A percentile compares a stretch with the other conserved stretches of the same genome.
Evolutionary conservation across 2,113 vertebrate genomes (phyloP).

Genomic region (Carassius carassius): DNA sequence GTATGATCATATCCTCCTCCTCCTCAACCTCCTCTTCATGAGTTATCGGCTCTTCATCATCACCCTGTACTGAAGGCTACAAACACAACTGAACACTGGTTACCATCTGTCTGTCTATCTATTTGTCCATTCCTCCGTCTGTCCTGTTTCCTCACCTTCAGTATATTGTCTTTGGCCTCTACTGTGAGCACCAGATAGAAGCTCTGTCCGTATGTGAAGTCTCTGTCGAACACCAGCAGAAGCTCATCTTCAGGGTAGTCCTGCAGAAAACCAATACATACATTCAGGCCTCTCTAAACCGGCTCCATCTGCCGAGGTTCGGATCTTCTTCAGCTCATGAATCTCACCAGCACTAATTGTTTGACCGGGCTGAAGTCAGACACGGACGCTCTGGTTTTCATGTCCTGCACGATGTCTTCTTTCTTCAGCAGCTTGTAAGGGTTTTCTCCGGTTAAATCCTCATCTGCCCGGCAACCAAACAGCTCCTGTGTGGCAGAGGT

Average conservation of each 20-base stretch:
- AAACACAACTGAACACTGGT: neutral
- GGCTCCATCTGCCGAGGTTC: neutral
- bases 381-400: conserved; percentile 80
- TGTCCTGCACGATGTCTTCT: conserved; percentile 83
- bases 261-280: conserved; percentile 64
- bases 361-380: conserved; percentile 91
- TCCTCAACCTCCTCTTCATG: conserved; percentile 53
- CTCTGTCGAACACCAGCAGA: conserved; percentile 84
- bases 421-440: conserved; percentile 86
- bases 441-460: conserved; percentile 82
- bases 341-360: conserved; percentile 79
- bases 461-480: conserved; percentile 80
- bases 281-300: neutral
- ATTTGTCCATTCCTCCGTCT: too few relatives aligned
- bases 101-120: neutral
- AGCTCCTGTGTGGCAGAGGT: conserved; percentile 88
- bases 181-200: conserved; percentile 89
- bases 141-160: conserved; percentile 74
- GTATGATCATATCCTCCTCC: neutral
- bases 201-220: conserved; percentile 82
- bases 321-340: neutral
- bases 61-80: conserved; percentile 71
- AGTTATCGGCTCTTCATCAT: neutral
- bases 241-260: conserved; percentile 89
- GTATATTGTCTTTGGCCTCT: conserved; percentile 81